Percentiles rank a stretch among this genome's conserved stretches.
phyloP scores from a whole-genome alignment of 1,140 invertebrate genomes.

The Brachionus rubens region DNA sequence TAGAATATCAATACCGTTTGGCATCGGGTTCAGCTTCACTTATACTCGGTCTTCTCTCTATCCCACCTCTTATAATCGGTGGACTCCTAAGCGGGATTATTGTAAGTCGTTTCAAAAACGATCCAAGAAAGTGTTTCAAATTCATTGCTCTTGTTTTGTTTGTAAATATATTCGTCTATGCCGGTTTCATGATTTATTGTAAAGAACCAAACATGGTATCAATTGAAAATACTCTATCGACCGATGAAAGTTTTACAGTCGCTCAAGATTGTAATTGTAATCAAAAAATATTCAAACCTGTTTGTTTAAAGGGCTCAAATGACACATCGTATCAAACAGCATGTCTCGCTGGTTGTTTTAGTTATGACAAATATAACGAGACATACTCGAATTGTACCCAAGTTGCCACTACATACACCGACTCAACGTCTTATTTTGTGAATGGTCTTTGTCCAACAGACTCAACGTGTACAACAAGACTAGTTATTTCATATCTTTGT shows the following conservation, averaged over 20 bases:
- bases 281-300: conserved; percentile 42
- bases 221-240: background rate
- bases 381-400: conserved; percentile 7
- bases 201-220: conserved; percentile 22
- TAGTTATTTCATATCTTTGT: conserved; percentile 31
- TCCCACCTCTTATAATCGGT: conserved; percentile 35
- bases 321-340: conserved; percentile 3
- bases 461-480: conserved; percentile 6
- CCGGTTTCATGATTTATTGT: conserved; percentile 40
- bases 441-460: conserved; percentile 29
- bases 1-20: conserved; percentile 32
- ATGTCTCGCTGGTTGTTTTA: conserved; percentile 39
- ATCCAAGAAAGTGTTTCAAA: conserved; percentile 13
- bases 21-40: conserved; percentile 43
- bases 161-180: conserved; percentile 34
- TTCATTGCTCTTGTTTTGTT: conserved; percentile 15
- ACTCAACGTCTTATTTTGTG: background rate
- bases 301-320: conserved; percentile 28
- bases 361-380: conserved; percentile 19
- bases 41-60: conserved; percentile 13
- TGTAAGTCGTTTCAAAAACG: conserved; percentile 26
- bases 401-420: background rate
- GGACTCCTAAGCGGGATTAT: conserved; percentile 30
- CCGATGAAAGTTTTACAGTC: background rate
- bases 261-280: conserved; percentile 43